Percentiles rank a stretch among this genome's conserved stretches.
These are phyloP conservation scores for Phrynocephalus forsythii DNA, from an alignment of 2,797 vertebrate species.

Conservation along the genomic window DNA sequence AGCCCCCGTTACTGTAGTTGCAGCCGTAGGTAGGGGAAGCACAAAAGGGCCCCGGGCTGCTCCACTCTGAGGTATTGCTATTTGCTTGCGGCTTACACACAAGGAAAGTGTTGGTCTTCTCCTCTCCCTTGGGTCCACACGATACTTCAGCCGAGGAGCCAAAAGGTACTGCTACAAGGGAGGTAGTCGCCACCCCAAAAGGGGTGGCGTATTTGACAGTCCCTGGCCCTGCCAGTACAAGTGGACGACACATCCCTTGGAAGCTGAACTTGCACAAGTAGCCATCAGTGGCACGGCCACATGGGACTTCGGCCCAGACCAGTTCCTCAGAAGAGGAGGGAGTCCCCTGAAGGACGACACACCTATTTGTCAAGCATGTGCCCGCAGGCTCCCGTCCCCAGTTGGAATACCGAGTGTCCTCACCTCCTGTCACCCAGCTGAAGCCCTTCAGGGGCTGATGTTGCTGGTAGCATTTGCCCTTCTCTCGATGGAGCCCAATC, in stretches of 20 bases:
- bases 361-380: conserved; percentile 74
- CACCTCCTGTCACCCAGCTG: conserved; percentile 68
- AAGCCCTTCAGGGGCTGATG: conserved; percentile 73
- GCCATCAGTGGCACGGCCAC: conserved; percentile 42
- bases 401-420: conserved; percentile 60
- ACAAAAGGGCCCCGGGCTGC: conserved; percentile 69
- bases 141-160: conserved; percentile 70
- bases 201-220: conserved; percentile 73
- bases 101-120: conserved; percentile 15
- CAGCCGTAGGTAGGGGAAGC: conserved; percentile 60
- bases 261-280: conserved; percentile 84
- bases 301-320: conserved; percentile 69
- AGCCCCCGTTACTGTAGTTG: conserved; percentile 74
- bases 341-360: conserved; percentile 65
- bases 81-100: conserved; percentile 66
- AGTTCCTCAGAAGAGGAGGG: not conserved
- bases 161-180: conserved; percentile 72
- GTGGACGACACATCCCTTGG: conserved; percentile 77
- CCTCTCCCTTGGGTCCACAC: conserved; percentile 30
- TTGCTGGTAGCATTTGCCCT: conserved; percentile 64
- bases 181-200: conserved; percentile 68
- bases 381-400: conserved; percentile 69
- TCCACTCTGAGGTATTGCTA: conserved; percentile 68
- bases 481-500: conserved; percentile 76
- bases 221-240: conserved; percentile 73